Conservation (phyloP, 2,113 vertebrate genomes). For the Paramormyrops kingsleyae region DNA sequence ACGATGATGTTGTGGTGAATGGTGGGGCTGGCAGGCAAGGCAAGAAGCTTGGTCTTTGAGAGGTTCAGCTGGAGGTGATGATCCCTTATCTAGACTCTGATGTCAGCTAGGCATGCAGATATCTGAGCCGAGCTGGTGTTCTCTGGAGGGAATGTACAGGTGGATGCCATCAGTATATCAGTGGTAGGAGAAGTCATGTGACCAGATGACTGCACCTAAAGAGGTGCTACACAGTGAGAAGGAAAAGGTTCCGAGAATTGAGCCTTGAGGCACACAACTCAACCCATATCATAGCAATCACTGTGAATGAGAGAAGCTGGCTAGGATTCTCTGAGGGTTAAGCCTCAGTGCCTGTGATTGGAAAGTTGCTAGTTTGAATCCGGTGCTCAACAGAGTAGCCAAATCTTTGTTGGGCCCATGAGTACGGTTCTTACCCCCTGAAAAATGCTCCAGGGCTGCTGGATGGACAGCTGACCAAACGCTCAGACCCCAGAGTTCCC, state of each 20-base stretch:
- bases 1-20: no score
- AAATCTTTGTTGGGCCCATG: not conserved
- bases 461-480: not conserved
- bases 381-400: not conserved
- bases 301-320: not conserved
- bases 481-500: not conserved
- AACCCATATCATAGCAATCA: not conserved
- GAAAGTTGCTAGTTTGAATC: not conserved
- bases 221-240: not conserved
- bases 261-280: not conserved
- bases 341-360: not conserved
- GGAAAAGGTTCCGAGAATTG: not conserved
- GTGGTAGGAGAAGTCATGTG: not conserved
- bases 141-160: not conserved
- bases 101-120: not conserved
- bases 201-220: not conserved
- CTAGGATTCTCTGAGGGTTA: not conserved
- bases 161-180: not conserved
- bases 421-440: not conserved
- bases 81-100: not conserved
- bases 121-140: not conserved
- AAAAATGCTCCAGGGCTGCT: not conserved
- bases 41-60: not conserved
- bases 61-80: not conserved
- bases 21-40: not conserved